Base-by-base conservation (phyloP, 2,888 invertebrate species). In the Copidosoma aretas region DNA sequence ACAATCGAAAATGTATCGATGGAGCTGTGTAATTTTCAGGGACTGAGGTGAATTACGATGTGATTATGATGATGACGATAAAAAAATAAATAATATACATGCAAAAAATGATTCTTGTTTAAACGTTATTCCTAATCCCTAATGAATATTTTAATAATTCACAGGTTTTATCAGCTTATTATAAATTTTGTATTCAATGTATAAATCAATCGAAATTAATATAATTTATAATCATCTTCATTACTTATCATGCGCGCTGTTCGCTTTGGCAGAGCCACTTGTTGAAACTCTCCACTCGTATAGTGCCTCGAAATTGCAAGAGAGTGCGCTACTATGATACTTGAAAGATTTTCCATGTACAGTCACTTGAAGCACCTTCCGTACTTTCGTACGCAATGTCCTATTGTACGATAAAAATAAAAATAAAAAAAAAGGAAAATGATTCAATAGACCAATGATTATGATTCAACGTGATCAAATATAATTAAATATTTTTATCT, bases 31-130 rank as follows among this genome's bases (percentile, higher is more conserved):
- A 32, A 21, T 21, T 19, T 54, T 19, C 21, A 54, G 24, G 19
- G 10, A 49, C 15, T 19, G 49, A 19, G 49, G 10, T 15, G 3
- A 10, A 49, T 5, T 49, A 10, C 10, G 49, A 49, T 5, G 3
- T 49, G 49, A 49, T 5, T 49, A 10, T 49, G 49, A 49, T 5
- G 3, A 10, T n/a, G 19, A 49, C 49, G 19, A 49, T 3, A 46
- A 59, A 59, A 59, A 15, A 60, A 60, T 10, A 51, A 51, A 21
- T 10, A 64, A 57, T 49, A 25, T 8, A 64, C 49, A 64, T n/a
- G 17, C 2, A 49, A 49, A 49, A 49, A 49, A 19, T 15, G 19
- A 19, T 49, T 49, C 10, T 49, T 10, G 19, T 49, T 49, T 49
- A n/a, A n/a, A n/a, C n/a, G n/a, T 49, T 49, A 19, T 49, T 49